phyloP scores from a whole-genome alignment of 2,888 invertebrate species.

The Therioaphis trifolii region DNA sequence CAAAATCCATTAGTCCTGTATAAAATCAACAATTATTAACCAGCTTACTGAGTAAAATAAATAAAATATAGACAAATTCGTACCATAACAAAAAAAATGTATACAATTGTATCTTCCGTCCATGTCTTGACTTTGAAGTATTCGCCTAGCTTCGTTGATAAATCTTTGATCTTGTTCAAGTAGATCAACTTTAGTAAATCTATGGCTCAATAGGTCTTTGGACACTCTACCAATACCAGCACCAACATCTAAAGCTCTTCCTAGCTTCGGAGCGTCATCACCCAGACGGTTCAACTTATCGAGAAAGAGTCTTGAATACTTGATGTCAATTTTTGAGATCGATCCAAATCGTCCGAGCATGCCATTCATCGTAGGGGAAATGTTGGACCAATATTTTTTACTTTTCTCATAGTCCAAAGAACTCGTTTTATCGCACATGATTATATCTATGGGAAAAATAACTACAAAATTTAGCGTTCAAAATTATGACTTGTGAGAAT shows the following conservation, averaged over 20 bases:
- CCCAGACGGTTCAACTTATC: slow-evolving; percentile 74
- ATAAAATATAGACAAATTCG: slow-evolving; percentile 28
- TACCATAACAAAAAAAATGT: slow-evolving; percentile 76
- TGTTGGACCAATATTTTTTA: slow-evolving; percentile 85
- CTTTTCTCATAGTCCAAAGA: slow-evolving; percentile 78
- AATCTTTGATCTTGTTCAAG: slow-evolving; percentile 91
- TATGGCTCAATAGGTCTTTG: slow-evolving; percentile 82
- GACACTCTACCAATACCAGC: slow-evolving; percentile 96
- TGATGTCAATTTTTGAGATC: slow-evolving; percentile 80
- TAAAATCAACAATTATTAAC: not conserved
- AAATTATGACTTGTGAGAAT: too few relatives aligned
- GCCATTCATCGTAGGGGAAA: slow-evolving; percentile 90
- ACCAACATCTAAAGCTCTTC: slow-evolving; percentile 90
- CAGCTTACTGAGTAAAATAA: too few relatives aligned
- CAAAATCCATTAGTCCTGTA: slow-evolving; percentile 83
- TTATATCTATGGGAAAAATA: too few relatives aligned
- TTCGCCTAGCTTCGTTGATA: slow-evolving; percentile 78
- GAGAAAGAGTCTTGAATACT: slow-evolving; percentile 85
- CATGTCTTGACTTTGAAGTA: slow-evolving; percentile 73
- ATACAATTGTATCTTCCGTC: too few relatives aligned
- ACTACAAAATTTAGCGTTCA: too few relatives aligned
- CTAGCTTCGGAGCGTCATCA: slow-evolving; percentile 71
- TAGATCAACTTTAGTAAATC: slow-evolving; percentile 87
- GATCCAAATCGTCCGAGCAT: slow-evolving; percentile 88
- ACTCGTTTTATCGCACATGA: not conserved